Evolutionary conservation across 2,888 invertebrate species (phyloP).

Genomic region (Endotricha flammealis): DNA sequence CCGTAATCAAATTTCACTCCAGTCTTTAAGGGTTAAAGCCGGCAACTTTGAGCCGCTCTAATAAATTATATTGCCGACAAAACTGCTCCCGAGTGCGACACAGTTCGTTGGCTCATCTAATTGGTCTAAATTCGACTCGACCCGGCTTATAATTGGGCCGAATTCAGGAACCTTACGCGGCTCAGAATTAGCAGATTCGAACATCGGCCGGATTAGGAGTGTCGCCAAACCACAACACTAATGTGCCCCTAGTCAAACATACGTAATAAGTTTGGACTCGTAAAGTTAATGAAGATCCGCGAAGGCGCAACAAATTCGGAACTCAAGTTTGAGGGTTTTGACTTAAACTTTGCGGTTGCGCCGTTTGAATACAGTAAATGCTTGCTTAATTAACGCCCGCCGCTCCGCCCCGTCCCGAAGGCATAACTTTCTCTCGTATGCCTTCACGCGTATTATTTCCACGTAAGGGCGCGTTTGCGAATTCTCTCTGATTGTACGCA

Average conservation of each 20-base stretch:
- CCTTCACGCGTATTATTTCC: constrained; percentile 38
- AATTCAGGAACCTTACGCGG: constrained; percentile 59
- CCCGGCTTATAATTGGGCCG: constrained; percentile 71
- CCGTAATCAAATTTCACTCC: constrained; percentile 75
- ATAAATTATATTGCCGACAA: constrained; percentile 78
- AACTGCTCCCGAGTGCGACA: constrained; percentile 75
- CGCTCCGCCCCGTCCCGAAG: constrained; percentile 24
- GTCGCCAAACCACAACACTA: constrained; percentile 52
- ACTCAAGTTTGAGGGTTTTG: constrained; percentile 53
- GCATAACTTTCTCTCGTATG: constrained; percentile 36
- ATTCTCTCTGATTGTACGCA: constrained; percentile 16
- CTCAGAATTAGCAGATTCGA: constrained; percentile 67
- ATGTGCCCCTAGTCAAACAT: constrained; percentile 61
- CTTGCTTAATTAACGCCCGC: constrained; percentile 66
- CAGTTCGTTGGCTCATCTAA: constrained; percentile 77
- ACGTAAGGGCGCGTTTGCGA: constrained; percentile 28
- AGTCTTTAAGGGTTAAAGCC: constrained; percentile 75
- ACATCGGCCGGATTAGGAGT: constrained; percentile 54
- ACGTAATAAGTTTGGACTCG: constrained; percentile 61
- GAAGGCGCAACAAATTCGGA: constrained; percentile 59
- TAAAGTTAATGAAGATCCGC: constrained; percentile 62
- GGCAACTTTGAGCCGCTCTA: constrained; percentile 73
- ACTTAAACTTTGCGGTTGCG: constrained; percentile 51
- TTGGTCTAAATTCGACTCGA: constrained; percentile 73
- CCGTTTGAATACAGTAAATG: constrained; percentile 63